These are phyloP conservation scores for Melanotaenia nigrans DNA, from an alignment of 2,797 vertebrate genomes.

Conservation along the genomic window DNA sequence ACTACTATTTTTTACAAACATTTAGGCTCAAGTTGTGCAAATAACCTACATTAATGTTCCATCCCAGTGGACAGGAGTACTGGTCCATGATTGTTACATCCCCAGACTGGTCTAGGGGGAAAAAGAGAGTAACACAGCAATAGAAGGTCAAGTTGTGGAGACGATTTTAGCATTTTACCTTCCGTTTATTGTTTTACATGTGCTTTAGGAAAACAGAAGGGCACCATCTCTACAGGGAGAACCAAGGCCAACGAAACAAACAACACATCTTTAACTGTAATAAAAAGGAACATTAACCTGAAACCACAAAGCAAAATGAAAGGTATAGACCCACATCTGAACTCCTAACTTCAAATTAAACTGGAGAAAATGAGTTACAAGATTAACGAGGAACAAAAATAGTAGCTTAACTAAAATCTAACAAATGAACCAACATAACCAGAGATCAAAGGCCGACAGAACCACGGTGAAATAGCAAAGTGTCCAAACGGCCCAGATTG, in stretches of 20 bases:
- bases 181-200: not conserved
- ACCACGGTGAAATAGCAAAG: too few species aligned
- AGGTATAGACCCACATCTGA: not conserved
- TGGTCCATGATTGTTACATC: not conserved
- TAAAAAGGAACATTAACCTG: not conserved
- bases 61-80: not conserved
- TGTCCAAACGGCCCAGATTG: too few species aligned
- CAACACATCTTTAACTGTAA: not conserved
- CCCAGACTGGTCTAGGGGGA: not conserved
- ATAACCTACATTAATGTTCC: not conserved
- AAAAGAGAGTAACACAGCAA: too few species aligned
- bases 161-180: not conserved
- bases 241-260: not conserved
- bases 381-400: not conserved
- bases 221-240: not conserved
- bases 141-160: not conserved
- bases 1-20: not conserved
- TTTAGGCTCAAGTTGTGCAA: conserved; percentile 3
- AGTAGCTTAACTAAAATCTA: not conserved
- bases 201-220: not conserved
- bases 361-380: not conserved
- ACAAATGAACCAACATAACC: too few species aligned
- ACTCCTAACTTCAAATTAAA: not conserved
- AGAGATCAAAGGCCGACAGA: too few species aligned
- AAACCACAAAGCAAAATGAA: not conserved